These are phyloP conservation scores for Drosophila parthenogenetica DNA, from an alignment of 2,888 invertebrate genomes.

Conservation along the genomic window DNA sequence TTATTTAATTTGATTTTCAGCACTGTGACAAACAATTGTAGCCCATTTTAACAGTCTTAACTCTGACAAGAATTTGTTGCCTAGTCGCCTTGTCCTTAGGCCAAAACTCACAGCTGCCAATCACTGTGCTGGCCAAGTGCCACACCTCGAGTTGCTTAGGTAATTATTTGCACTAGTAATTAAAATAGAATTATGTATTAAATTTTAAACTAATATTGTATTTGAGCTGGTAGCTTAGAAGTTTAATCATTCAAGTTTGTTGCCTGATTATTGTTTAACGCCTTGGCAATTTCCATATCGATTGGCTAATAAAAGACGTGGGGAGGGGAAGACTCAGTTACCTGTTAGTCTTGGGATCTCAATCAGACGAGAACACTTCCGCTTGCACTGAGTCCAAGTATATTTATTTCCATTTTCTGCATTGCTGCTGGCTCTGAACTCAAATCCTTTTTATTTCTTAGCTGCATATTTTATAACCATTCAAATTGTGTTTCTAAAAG, in stretches of 20 bases:
- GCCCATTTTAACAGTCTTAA: conserved; percentile 32
- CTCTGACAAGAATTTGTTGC: conserved; percentile 11
- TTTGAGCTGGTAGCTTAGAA: not conserved
- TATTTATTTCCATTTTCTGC: conserved; percentile 47
- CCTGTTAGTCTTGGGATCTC: conserved; percentile 26
- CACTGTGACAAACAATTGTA: conserved; percentile 63
- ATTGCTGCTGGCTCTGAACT: conserved; percentile 26
- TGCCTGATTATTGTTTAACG: conserved; percentile 13
- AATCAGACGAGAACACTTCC: conserved; percentile 27
- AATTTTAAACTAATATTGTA: conserved; percentile 5
- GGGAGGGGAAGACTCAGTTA: not conserved
- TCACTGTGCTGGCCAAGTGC: conserved; percentile 39
- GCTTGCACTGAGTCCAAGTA: conserved; percentile 33
- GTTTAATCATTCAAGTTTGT: conserved; percentile 3
- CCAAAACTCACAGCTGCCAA: conserved; percentile 33
- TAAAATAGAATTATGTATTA: not conserved
- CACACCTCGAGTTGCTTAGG: conserved; percentile 4
- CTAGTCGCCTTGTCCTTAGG: conserved; percentile 1
- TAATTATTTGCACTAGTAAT: not conserved
- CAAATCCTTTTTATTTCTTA: conserved; percentile 26
- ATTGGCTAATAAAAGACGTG: conserved; percentile 17
- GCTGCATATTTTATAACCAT: conserved; percentile 4
- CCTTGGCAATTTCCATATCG: conserved; percentile 26
- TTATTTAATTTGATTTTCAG: conserved; percentile 77
- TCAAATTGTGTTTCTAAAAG: not conserved